A percentile compares a stretch with the other conserved stretches of the same genome.
Evolutionary conservation across 1,140 invertebrate species (phyloP).

Genomic region (Caenorhabditis inopinata): DNA sequence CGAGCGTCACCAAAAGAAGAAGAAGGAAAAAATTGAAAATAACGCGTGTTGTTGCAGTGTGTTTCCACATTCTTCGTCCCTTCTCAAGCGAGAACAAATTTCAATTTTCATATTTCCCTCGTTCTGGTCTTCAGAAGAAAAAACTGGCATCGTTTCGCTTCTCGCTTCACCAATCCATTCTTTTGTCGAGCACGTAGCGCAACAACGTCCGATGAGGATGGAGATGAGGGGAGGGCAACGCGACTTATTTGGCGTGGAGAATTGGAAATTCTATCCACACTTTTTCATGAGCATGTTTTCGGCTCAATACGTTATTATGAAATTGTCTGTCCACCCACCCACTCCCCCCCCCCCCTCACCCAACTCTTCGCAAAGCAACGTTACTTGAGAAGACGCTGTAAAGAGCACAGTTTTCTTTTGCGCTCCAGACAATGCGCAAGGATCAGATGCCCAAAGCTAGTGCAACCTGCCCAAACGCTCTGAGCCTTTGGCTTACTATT

Average conservation of each 20-base stretch:
- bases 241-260: not conserved
- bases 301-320: not conserved
- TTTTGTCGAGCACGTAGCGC: conserved; percentile 1
- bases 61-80: not conserved
- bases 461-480: too few relatives aligned
- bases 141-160: not conserved
- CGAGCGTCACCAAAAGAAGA: too few relatives aligned
- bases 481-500: too few relatives aligned
- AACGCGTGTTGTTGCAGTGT: too few relatives aligned
- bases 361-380: not conserved
- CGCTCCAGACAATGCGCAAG: too few relatives aligned
- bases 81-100: not conserved
- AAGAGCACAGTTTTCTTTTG: too few relatives aligned
- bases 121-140: not conserved
- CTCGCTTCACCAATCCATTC: conserved; percentile 10
- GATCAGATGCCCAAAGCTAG: too few relatives aligned
- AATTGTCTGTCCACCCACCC: too few relatives aligned
- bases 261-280: conserved; percentile 25
- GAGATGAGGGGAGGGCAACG: not conserved
- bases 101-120: not conserved
- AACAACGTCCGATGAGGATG: not conserved
- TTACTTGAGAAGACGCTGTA: too few relatives aligned
- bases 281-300: not conserved
- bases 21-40: too few relatives aligned
- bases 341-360: too few relatives aligned